Percentiles rank a stretch among this genome's conserved stretches.
Evolutionary conservation across 2,113 vertebrate species (phyloP).

Genomic region (Chitala chitala): DNA sequence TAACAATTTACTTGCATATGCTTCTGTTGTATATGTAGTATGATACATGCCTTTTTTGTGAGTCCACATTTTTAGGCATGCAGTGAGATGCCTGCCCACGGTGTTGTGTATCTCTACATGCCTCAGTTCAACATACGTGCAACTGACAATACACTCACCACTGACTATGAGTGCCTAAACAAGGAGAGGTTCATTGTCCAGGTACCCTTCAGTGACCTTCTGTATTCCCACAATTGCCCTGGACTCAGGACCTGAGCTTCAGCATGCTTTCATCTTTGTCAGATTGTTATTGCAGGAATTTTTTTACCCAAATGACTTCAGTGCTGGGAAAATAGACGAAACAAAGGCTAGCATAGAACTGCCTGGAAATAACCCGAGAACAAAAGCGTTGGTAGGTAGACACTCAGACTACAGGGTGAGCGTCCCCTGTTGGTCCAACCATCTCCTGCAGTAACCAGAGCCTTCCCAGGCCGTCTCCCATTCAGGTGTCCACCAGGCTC

Average conservation of each 20-base stretch:
- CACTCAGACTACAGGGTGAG: too few species aligned
- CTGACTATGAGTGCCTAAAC: slow-evolving; percentile 56
- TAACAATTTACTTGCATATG: too few species aligned
- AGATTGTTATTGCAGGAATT: slow-evolving; percentile 87
- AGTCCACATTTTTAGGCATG: too few species aligned
- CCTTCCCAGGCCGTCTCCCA: too few species aligned
- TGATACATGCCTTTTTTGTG: too few species aligned
- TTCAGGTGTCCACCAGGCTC: too few species aligned
- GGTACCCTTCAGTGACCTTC: slow-evolving; percentile 56
- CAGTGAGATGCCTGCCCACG: too few species aligned
- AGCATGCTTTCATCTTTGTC: background rate
- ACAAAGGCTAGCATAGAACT: slow-evolving; percentile 65
- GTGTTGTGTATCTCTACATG: slow-evolving; percentile 52
- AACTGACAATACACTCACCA: slow-evolving; percentile 25
- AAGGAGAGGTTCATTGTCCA: slow-evolving; percentile 82
- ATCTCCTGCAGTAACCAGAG: too few species aligned
- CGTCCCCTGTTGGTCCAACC: too few species aligned
- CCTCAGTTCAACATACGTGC: slow-evolving; percentile 76
- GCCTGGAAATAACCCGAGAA: slow-evolving; percentile 76
- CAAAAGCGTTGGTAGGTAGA: slow-evolving; percentile 78
- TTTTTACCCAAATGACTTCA: slow-evolving; percentile 91
- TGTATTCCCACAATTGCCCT: background rate
- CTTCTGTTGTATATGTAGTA: too few species aligned
- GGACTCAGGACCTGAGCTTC: too few species aligned
- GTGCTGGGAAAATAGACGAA: slow-evolving; percentile 68